A percentile compares a stretch with the other conserved stretches of the same genome.
These are phyloP conservation scores for Callionymus lyra DNA, from an alignment of 2,113 vertebrate species.

Conservation along the genomic window DNA sequence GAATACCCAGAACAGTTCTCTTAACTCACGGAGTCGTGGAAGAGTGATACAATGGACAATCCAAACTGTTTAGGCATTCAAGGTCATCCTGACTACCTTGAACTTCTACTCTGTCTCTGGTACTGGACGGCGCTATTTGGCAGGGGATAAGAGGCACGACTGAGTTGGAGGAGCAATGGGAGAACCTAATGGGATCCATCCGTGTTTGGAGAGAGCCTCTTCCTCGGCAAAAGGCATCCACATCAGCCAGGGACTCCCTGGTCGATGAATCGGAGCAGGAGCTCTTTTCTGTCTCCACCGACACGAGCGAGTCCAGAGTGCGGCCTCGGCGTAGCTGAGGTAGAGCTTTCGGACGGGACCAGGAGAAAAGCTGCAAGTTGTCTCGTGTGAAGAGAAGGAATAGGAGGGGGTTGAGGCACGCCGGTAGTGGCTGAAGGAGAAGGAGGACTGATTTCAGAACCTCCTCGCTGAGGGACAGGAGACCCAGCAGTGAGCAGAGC, in stretches of 20 bases:
- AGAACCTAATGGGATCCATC: conserved; percentile 41
- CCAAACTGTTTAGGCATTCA: conserved; percentile 55
- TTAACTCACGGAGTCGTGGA: conserved; percentile 50
- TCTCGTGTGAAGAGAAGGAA: conserved; percentile 86
- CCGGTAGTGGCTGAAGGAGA: conserved; percentile 82
- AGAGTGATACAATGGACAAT: conserved; percentile 45
- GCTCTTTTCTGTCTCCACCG: conserved; percentile 78
- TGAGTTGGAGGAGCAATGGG: conserved; percentile 52
- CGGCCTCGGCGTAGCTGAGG: conserved; percentile 54
- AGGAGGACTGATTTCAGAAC: conserved; percentile 83
- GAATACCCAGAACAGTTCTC: conserved; percentile 20
- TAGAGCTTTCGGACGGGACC: conserved; percentile 50
- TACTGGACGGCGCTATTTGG: conserved; percentile 61
- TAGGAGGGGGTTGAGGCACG: conserved; percentile 88
- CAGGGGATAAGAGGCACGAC: conserved; percentile 71
- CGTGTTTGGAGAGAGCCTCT: conserved; percentile 20
- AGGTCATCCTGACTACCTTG: conserved; percentile 51
- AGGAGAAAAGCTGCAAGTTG: conserved; percentile 74
- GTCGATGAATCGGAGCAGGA: conserved; percentile 77
- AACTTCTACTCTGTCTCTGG: conserved; percentile 50
- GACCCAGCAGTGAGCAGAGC: conserved; percentile 81
- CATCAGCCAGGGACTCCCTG: conserved; percentile 75
- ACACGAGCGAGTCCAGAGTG: conserved; percentile 60
- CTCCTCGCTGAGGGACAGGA: conserved; percentile 81
- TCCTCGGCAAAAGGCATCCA: conserved; percentile 63